Evolutionary conservation across 2,888 invertebrate species (phyloP), one percentile per base, ranked within the genome.

Genomic region (Xiphydria camelus): DNA sequence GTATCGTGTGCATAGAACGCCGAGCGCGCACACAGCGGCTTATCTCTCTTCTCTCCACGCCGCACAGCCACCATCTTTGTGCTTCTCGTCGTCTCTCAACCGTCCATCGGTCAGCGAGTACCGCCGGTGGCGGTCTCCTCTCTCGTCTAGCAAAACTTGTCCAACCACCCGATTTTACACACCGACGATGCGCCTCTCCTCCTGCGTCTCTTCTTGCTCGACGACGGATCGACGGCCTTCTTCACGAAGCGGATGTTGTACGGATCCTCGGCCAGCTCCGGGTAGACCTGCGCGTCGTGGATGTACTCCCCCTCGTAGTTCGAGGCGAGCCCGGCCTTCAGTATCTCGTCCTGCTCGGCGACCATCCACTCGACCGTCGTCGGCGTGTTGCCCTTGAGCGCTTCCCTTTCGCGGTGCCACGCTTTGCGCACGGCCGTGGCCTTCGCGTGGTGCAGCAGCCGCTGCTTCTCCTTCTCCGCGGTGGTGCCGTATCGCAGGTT

Each of bases 401-500:
- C 85, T 68, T 94, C 94, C 50, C 90, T 88, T 74, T 96, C 95
- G 46, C 91, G 83, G 64, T 90, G 89, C 96, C 96, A 96, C 31
- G 96, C 94, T 73, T 93, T 93, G 26, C 91, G 83, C 34, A 93
- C 85, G 0, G 95, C 94, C 18, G 88, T 84, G 4, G 88, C 78
- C 66, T 91, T 92, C 35, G 95, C 95, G 74, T 96, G 95, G 67
- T 92, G 92, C 70, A 96, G 79, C 45, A 96, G 80, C 25, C 95
- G 81, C 68, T 91, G 90, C 59, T 89, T 87, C 75, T 97, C 96
- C 61, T 93, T 87, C 58, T 91, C 91, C 6, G 91, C 85, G 3
- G 88, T 92, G 10, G 95, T 94, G 31, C 97, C 97, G 70, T 96
- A 96, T n/a, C 95, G 84, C 53, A 97, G 79, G 73, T 95, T 95